Evolutionary conservation across 1,140 invertebrate genomes (phyloP).

Genomic region (Lordiphosa clarofinis): DNA sequence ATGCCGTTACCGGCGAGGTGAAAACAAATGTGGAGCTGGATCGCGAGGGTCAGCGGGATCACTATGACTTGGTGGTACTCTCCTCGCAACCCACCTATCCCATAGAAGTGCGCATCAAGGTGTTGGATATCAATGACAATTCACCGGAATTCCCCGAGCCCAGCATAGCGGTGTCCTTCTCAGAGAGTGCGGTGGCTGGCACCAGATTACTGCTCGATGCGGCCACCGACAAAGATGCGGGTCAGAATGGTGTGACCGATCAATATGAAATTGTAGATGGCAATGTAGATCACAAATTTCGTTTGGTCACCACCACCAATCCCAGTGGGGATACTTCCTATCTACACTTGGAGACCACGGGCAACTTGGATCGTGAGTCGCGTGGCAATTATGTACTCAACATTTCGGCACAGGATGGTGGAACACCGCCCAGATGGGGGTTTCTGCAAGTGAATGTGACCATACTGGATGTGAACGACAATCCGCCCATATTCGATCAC

Average conservation of each 20-base stretch:
- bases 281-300: conserved; percentile 92
- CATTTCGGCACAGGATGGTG: conserved; percentile 93
- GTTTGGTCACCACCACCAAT: conserved; percentile 91
- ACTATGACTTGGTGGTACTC: conserved; percentile 93
- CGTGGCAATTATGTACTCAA: conserved; percentile 91
- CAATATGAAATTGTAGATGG: conserved; percentile 93
- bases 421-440: conserved; percentile 88
- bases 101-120: conserved; percentile 92
- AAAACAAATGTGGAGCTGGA: conserved; percentile 90
- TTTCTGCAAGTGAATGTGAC: conserved; percentile 94
- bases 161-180: conserved; percentile 91
- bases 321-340: conserved; percentile 93
- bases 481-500: conserved; percentile 95
- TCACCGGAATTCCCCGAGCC: conserved; percentile 93
- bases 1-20: conserved; percentile 90
- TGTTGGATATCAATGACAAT: conserved; percentile 94
- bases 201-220: conserved; percentile 92
- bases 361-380: conserved; percentile 92
- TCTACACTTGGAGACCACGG: conserved; percentile 93
- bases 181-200: conserved; percentile 93
- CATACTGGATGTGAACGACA: conserved; percentile 96
- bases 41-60: conserved; percentile 88
- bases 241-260: conserved; percentile 91
- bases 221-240: conserved; percentile 91
- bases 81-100: conserved; percentile 96